These are phyloP conservation scores for Drosophila pullipes DNA, from an alignment of 2,888 invertebrate species.

Conservation along the genomic window DNA sequence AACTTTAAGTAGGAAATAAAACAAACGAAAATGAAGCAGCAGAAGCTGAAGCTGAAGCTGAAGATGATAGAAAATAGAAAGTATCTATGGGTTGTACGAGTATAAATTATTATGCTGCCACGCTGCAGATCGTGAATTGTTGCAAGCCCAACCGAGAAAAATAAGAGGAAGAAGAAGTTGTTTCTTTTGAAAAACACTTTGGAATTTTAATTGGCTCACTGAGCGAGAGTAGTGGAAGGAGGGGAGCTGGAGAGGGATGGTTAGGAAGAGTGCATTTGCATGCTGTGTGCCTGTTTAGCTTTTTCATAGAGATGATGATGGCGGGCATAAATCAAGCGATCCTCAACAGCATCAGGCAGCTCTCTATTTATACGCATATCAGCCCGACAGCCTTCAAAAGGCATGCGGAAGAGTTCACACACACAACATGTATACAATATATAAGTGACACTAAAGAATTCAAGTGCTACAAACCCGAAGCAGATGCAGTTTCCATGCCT, in stretches of 20 bases:
- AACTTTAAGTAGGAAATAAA: conserved; percentile 74
- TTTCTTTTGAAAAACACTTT: conserved; percentile 42
- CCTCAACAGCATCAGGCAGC: conserved; percentile 34
- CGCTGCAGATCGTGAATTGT: conserved; percentile 40
- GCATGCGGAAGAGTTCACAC: conserved; percentile 60
- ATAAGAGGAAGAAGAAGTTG: conserved; percentile 1
- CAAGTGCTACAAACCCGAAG: conserved; percentile 22
- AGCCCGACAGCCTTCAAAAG: conserved; percentile 11
- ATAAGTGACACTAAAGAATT: conserved; percentile 7
- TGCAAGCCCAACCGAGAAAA: conserved; percentile 13
- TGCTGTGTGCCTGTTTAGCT: conserved; percentile 40
- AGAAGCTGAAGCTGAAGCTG: neutral
- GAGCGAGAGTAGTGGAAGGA: neutral
- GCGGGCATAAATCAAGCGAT: conserved; percentile 60
- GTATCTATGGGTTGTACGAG: conserved; percentile 59
- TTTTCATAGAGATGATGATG: conserved; percentile 23
- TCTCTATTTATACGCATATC: conserved; percentile 15
- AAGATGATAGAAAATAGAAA: conserved; percentile 46
- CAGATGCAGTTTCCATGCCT: conserved; percentile 11
- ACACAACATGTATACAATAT: neutral
- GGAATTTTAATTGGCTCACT: conserved; percentile 72
- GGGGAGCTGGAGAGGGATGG: neutral
- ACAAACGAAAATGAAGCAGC: conserved; percentile 28
- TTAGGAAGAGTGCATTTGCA: conserved; percentile 12
- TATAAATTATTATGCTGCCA: conserved; percentile 66